phyloP scores from a whole-genome alignment of 2,113 vertebrate genomes.

The Phalacrocorax brasilianus region DNA sequence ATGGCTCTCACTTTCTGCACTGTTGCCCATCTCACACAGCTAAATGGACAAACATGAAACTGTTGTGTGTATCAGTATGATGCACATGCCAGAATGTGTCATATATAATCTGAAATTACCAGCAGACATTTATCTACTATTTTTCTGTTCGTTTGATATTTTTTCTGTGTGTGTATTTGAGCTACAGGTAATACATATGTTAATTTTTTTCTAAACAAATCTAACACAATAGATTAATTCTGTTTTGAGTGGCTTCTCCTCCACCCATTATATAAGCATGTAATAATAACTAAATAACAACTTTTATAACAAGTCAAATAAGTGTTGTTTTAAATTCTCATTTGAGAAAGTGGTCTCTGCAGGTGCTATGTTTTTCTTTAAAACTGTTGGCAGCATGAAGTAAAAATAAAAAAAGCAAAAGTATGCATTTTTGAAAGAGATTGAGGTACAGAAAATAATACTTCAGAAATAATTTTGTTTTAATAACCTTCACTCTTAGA shows the following conservation, averaged over 20 bases:
- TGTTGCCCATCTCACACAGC: not conserved
- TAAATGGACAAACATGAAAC: not conserved
- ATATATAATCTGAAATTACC: not conserved
- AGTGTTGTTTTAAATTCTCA: not conserved
- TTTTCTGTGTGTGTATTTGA: not conserved
- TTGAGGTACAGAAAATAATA: not conserved
- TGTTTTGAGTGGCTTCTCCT: not conserved
- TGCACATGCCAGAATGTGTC: not conserved
- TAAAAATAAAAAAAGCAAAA: not conserved
- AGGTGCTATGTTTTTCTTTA: not conserved
- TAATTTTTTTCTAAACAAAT: not conserved
- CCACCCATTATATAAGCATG: not conserved
- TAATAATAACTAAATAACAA: not conserved
- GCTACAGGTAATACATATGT: not conserved
- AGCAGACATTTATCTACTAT: not conserved
- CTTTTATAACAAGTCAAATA: not conserved
- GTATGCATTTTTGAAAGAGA: not conserved
- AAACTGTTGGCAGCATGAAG: not conserved
- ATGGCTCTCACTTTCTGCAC: conserved; percentile 28
- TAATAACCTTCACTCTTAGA: not conserved
- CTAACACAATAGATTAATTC: not conserved
- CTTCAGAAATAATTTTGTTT: not conserved
- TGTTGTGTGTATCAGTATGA: not conserved
- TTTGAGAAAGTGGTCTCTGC: not conserved
- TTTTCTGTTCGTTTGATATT: not conserved